A percentile compares a stretch with the other conserved stretches of the same genome.
These are phyloP conservation scores for Calcarius ornatus DNA, from an alignment of 2,113 vertebrate species.

Conservation along the genomic window DNA sequence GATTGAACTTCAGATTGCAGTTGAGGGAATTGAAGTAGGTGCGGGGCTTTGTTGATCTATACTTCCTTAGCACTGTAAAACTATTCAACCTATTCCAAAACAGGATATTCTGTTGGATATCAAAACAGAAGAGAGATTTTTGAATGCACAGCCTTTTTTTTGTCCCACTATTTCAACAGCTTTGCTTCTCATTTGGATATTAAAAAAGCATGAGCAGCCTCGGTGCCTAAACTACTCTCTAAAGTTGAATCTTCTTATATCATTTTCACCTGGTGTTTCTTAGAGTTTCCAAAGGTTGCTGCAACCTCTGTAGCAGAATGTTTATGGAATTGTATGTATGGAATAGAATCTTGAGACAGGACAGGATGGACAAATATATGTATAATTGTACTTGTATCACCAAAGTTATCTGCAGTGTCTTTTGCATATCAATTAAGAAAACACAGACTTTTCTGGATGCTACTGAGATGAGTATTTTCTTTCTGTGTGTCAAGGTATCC, in stretches of 20 bases:
- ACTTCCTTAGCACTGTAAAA: background rate
- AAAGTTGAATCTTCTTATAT: background rate
- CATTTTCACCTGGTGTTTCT: background rate
- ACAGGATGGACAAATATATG: background rate
- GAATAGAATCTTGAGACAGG: background rate
- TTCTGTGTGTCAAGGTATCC: background rate
- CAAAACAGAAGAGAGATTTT: background rate
- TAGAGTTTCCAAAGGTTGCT: background rate
- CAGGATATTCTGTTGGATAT: background rate
- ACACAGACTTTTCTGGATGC: rapidly evolving
- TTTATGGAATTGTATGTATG: background rate
- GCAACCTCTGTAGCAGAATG: background rate
- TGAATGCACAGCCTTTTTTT: background rate
- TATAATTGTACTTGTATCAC: background rate
- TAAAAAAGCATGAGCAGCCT: background rate
- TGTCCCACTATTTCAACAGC: background rate
- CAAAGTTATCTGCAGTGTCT: background rate
- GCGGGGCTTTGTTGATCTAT: background rate
- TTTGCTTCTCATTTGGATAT: background rate
- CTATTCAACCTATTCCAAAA: background rate
- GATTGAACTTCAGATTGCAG: background rate
- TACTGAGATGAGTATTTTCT: background rate
- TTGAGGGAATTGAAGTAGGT: background rate
- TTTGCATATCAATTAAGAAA: background rate
- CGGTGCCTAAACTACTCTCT: background rate